A percentile compares a stretch with the other conserved stretches of the same genome.
phyloP scores from a whole-genome alignment of 2,797 vertebrate species.

The Otolemur crassicaudatus region DNA sequence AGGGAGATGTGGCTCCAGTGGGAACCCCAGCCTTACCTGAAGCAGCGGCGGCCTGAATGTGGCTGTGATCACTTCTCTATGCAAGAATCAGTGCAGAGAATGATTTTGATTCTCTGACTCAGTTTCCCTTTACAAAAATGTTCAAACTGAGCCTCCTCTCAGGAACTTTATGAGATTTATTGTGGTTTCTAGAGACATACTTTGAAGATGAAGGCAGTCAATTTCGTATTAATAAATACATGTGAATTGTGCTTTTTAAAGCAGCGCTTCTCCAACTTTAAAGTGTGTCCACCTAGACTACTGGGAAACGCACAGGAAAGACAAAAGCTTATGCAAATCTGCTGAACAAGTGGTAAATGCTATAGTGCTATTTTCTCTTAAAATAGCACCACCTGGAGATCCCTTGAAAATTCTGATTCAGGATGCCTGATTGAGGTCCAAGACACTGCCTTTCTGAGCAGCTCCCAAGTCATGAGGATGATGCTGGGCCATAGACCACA shows the following conservation, averaged over 20 bases:
- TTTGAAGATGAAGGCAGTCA: conserved; percentile 57
- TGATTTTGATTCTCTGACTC: conserved; percentile 2
- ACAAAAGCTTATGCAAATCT: background rate
- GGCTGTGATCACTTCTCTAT: background rate
- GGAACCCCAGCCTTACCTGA: background rate
- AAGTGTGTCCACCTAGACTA: background rate
- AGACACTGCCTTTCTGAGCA: background rate
- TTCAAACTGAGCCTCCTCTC: background rate
- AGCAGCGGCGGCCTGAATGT: background rate
- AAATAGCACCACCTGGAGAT: background rate
- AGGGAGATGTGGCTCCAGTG: background rate
- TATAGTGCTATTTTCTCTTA: background rate
- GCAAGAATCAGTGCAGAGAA: background rate
- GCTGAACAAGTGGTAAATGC: background rate
- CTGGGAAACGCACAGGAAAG: background rate
- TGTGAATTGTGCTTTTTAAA: background rate
- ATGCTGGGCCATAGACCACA: accelerated
- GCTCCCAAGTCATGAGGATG: background rate
- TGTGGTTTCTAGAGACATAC: background rate
- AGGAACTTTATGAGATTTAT: background rate
- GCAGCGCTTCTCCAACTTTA: background rate
- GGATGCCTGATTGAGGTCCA: background rate
- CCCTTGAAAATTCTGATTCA: background rate
- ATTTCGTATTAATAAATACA: background rate
- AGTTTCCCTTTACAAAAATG: conserved; percentile 41